Evolutionary conservation across 2,797 vertebrate species (phyloP), one percentile per base, ranked within the genome.

Genomic region (Scarus forsteni): DNA sequence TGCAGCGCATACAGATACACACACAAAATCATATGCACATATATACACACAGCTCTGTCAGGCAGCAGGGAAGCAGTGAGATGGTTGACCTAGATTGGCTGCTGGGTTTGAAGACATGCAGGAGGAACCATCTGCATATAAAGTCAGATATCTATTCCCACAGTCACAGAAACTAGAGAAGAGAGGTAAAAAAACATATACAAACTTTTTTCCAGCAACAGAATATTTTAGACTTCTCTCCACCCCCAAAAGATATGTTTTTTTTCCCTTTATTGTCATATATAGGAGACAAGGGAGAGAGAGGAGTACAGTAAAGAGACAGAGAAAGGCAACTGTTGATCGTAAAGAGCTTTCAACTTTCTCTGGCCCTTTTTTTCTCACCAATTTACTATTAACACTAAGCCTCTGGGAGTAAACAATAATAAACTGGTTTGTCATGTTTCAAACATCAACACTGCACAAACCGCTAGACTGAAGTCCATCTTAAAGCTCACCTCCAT

Each of bases 21-120:
- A 60, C 15, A 48, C 52, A 55, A 54, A 59, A 36, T 69, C 75
- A 58, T 58, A 79, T 49, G 54, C 35, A 51, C 38, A 70, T 12
- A 63, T 45, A 68, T 46, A 51, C 64, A 67, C 67, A 55, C 44
- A 75, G 74, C 85, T 85, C 83, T 88, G 87, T 78, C 73, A 89
- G 71, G 81, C 77, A 80, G 85, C 70, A 73, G 72, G 66, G 83
- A 89, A 79, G 80, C 70, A 78, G 68, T 12, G 75, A 86, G 84
- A 89, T 89, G 87, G 87, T 78, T 92, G 92, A 92, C 90, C 91
- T 92, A 93, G 86, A 92, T 93, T 83, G 85, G 82, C 52, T 69
- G 64, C 76, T 38, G 79, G 68, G 72, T 88, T 87, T 91, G 82
- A 91, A 90, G 86, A 86, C 72, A 70, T 79, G 82, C 75, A 75